Evolutionary conservation across 2,797 vertebrate genomes (phyloP), one percentile per base, ranked within the genome.

Genomic region (Eurystomus glaucurus): DNA sequence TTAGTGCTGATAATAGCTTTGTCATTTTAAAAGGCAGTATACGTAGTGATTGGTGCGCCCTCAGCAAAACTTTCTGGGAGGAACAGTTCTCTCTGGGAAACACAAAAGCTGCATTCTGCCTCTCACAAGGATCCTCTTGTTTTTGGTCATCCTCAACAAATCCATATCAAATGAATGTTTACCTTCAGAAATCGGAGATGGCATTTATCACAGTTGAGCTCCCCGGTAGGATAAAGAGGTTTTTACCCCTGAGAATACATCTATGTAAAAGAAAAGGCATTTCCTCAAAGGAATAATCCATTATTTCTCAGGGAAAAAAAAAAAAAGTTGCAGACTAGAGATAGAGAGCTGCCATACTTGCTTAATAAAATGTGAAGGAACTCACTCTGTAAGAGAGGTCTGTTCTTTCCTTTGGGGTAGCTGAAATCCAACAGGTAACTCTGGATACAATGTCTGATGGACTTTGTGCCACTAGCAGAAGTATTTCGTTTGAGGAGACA

Each of bases 131-230:
- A 78, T 95, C 66, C 50, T 84, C 62, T 85, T 94, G 85, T 12
- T 88, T 92, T 58, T 89, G 54, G 62, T 71, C 77, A 87, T 68
- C 76, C 76, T 86, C 74, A 85, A 14, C 54, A 87, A 94, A 88
- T 93, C 70, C 70, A 6, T 90, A 54, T 92, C 80, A 66, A 78
- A 60, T 88, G 69, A 35, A 43, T 68, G 17, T 90, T 93, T 95
- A 55, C 92, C 77, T 88, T 68, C 76, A 68, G 93, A 81, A 93
- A 88, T 92, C 12, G 57, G 85, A 96, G 94, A 72, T 88, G 51
- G 50, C 18, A 12, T 77, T 92, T 75, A 64, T 55, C 31, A 28
- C 37, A 52, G 51, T 7, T 50, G 68, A 90, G 61, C 61, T 95
- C 65, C 45, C 33, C 52, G 69, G 55, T 45, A 57, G 66, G 58